These are phyloP conservation scores for Holocentrus rufus DNA, from an alignment of 2,797 vertebrate species.

Conservation along the genomic window DNA sequence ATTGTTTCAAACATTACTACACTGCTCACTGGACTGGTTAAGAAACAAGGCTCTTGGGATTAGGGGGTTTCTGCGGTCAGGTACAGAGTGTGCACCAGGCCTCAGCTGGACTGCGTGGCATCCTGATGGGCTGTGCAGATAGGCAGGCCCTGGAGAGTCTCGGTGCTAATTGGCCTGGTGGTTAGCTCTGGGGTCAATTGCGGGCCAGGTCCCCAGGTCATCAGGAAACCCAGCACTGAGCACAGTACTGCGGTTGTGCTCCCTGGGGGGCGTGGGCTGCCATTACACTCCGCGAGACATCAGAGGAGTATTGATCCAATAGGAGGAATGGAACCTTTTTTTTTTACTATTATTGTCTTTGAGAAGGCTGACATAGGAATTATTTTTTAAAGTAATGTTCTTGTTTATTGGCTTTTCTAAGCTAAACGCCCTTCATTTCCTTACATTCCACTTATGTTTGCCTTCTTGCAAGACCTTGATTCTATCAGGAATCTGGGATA, in stretches of 20 bases:
- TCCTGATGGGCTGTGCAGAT: conserved; percentile 62
- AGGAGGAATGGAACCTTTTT: conserved; percentile 21
- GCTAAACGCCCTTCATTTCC: neutral
- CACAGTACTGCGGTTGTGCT: conserved; percentile 39
- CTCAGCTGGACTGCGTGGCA: conserved; percentile 44
- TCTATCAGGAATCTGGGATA: conserved; percentile 17
- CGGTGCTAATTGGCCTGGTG: conserved; percentile 70
- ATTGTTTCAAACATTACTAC: neutral
- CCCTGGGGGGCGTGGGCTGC: conserved; percentile 44
- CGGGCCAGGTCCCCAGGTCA: conserved; percentile 61
- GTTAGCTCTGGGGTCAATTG: conserved; percentile 69
- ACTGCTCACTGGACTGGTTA: conserved; percentile 10
- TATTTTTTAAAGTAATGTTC: neutral
- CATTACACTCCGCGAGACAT: conserved; percentile 54
- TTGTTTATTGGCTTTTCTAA: conserved; percentile 4
- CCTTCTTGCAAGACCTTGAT: conserved; percentile 11
- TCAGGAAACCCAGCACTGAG: conserved; percentile 41
- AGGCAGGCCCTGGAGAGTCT: conserved; percentile 50
- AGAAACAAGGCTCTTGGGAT: conserved; percentile 16
- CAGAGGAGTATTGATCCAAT: conserved; percentile 58
- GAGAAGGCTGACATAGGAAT: conserved; percentile 7
- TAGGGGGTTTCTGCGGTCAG: conserved; percentile 24
- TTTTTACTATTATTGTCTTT: conserved; percentile 2
- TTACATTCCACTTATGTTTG: conserved; percentile 1
- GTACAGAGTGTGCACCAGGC: conserved; percentile 22